phyloP scores from a whole-genome alignment of 1,140 invertebrate genomes.

The Ceratoteleas bidentatus region DNA sequence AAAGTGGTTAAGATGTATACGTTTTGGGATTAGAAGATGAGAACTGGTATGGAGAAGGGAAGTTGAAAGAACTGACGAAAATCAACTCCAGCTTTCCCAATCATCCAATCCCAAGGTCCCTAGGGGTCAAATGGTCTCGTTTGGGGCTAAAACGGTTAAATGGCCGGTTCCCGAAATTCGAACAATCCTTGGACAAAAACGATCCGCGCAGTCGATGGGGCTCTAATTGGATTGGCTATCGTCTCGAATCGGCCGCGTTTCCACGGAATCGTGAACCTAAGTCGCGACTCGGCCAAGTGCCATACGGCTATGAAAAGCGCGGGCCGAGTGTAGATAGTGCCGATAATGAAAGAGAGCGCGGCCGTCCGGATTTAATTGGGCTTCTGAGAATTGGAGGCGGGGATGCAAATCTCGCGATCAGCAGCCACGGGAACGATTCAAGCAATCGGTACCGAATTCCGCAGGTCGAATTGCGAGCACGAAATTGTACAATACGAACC shows the following conservation, averaged over 20 bases:
- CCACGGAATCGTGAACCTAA: conserved; percentile 78
- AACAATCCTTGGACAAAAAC: conserved; percentile 57
- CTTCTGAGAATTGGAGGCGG: conserved; percentile 64
- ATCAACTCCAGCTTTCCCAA: no score
- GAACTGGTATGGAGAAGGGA: no score
- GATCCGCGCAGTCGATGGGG: conserved; percentile 71
- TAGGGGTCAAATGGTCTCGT: no score
- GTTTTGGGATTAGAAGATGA: no score
- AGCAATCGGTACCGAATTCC: conserved; percentile 43
- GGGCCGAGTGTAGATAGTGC: conserved; percentile 73
- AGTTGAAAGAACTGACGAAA: no score
- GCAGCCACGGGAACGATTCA: conserved; percentile 40
- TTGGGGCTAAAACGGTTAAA: no score
- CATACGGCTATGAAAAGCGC: conserved; percentile 74
- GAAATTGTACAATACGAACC: no score
- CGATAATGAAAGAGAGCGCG: conserved; percentile 74
- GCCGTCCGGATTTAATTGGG: conserved; percentile 78
- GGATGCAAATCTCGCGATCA: conserved; percentile 62
- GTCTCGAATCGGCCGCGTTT: conserved; percentile 73
- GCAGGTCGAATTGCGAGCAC: conserved; percentile 4
- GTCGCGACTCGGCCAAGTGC: conserved; percentile 61
- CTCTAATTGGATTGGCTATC: conserved; percentile 79
- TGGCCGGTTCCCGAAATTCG: background rate
- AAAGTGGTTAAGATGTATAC: no score
- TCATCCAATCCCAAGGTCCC: no score